Evolutionary conservation across 2,113 vertebrate genomes (phyloP).

Genomic region (Plecturocebus donacophilus): DNA sequence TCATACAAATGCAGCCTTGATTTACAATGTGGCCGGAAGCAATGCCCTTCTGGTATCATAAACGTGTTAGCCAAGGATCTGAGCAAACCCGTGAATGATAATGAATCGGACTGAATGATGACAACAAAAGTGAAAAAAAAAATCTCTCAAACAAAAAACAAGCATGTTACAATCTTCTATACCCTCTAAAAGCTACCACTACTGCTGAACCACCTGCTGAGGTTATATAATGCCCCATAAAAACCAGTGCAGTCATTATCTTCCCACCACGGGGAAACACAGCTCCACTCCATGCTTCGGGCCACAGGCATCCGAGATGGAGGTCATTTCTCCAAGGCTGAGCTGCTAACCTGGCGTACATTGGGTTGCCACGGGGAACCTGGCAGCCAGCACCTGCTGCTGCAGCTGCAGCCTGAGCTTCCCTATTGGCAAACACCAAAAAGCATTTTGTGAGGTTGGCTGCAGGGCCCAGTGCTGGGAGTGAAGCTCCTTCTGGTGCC

Average conservation of each 20-base stretch:
- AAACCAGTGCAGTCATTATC: conserved; percentile 60
- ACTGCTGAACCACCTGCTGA: conserved; percentile 23
- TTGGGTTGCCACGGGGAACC: conserved; percentile 76
- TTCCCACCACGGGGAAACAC: not conserved
- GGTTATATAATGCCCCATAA: conserved; percentile 55
- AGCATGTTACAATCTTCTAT: not conserved
- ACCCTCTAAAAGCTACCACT: conserved; percentile 14
- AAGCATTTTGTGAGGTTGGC: conserved; percentile 70
- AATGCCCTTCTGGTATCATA: not conserved
- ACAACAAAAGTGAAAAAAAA: not conserved
- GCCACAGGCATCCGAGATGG: not conserved
- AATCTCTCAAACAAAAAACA: not conserved
- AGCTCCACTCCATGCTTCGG: not conserved
- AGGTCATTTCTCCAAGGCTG: conserved; percentile 43
- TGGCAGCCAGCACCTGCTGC: conserved; percentile 70
- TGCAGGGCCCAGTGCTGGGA: not conserved
- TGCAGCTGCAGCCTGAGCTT: conserved; percentile 70
- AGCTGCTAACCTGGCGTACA: conserved; percentile 72
- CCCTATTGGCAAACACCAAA: conserved; percentile 67
- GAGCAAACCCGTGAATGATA: conserved; percentile 22
- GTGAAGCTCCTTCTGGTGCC: conserved; percentile 43
- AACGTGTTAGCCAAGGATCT: not conserved
- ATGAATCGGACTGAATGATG: not conserved
- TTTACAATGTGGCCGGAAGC: not conserved
- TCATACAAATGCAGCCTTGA: not conserved